A percentile compares a stretch with the other conserved stretches of the same genome.
phyloP scores from a whole-genome alignment of 2,888 invertebrate genomes.

The Ochropleura leucogaster region DNA sequence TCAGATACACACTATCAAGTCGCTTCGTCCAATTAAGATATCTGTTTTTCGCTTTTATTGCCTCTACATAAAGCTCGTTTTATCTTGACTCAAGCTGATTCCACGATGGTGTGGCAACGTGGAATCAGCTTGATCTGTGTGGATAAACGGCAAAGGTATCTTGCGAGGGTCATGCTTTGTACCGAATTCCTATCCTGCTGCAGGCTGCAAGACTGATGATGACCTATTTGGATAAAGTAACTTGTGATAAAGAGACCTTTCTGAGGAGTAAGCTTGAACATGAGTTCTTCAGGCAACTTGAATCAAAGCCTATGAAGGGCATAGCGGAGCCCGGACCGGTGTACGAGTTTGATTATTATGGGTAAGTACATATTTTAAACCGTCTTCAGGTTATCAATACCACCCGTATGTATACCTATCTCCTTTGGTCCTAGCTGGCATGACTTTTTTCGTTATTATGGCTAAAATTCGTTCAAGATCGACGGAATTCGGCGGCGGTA shows the following conservation, averaged over 20 bases:
- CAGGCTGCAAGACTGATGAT: slow-evolving; percentile 92
- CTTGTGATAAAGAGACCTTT: slow-evolving; percentile 92
- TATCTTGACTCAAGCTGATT: background rate
- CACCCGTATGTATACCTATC: too few relatives aligned
- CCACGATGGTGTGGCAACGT: too few relatives aligned
- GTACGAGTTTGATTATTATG: slow-evolving; percentile 89
- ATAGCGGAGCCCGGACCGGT: slow-evolving; percentile 91
- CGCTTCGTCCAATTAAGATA: background rate
- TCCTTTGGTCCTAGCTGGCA: too few relatives aligned
- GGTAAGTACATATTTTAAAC: too few relatives aligned
- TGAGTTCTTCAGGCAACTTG: slow-evolving; percentile 90
- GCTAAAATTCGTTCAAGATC: too few relatives aligned
- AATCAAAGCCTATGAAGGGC: slow-evolving; percentile 90
- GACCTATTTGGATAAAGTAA: slow-evolving; percentile 90
- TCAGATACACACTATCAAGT: background rate
- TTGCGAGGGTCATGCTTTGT: background rate
- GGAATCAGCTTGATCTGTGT: too few relatives aligned
- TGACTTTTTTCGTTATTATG: too few relatives aligned
- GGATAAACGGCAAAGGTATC: background rate
- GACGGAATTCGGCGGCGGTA: too few relatives aligned
- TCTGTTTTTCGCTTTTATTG: background rate
- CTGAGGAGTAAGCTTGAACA: slow-evolving; percentile 92
- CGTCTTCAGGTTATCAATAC: too few relatives aligned
- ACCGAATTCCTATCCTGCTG: background rate
- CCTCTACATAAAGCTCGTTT: background rate